A percentile compares a stretch with the other conserved stretches of the same genome.
Conservation (phyloP, 2,113 vertebrate species). For the Dipodomys stephensi region DNA sequence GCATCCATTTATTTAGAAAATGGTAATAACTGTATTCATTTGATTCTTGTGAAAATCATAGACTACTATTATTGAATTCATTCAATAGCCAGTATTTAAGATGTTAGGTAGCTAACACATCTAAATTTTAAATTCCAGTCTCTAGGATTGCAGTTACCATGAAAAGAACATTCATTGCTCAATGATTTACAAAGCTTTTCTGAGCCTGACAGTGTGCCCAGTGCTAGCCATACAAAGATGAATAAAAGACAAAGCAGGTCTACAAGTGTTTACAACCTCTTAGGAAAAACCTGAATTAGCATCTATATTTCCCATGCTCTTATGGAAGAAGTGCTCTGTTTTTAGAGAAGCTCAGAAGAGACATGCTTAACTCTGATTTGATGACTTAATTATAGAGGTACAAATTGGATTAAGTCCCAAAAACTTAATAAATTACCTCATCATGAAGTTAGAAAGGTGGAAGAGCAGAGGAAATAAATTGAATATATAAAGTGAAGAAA, state of each 20-base stretch:
- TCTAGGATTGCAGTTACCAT: not conserved
- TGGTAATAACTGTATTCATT: not conserved
- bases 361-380: not conserved
- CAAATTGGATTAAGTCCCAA: not conserved
- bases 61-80: not conserved
- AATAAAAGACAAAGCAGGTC: not conserved
- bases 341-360: not conserved
- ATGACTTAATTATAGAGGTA: not conserved
- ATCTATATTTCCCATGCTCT: not conserved
- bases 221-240: not conserved
- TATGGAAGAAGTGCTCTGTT: not conserved
- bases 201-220: not conserved
- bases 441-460: not conserved
- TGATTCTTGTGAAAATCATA: constrained; percentile 3
- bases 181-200: not conserved
- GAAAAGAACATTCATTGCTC: constrained; percentile 39
- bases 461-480: constrained; percentile 13
- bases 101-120: not conserved
- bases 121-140: constrained; percentile 40
- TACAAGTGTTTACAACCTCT: not conserved
- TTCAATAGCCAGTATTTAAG: not conserved
- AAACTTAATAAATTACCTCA: not conserved
- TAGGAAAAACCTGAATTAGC: not conserved
- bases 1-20: constrained; percentile 39
- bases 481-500: not conserved